A percentile compares a stretch with the other conserved stretches of the same genome.
Evolutionary conservation across 2,888 invertebrate genomes (phyloP).

Genomic region (Serrognathus titanus): DNA sequence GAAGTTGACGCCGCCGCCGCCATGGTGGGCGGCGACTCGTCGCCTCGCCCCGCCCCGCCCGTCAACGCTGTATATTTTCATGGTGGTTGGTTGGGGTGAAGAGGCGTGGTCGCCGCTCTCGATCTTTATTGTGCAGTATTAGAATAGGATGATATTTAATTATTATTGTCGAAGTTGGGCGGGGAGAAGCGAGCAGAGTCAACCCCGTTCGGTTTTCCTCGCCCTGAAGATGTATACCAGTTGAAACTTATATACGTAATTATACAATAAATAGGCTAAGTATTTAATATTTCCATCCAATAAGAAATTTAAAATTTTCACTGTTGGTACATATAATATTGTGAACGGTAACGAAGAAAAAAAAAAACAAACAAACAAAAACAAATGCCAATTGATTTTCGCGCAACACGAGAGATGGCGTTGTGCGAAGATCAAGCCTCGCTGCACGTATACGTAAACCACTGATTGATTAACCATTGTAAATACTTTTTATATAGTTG

Average conservation of each 20-base stretch:
- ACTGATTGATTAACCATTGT: slow-evolving; percentile 31
- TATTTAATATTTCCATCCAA: slow-evolving; percentile 41
- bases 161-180: slow-evolving; percentile 17
- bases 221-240: slow-evolving; percentile 20
- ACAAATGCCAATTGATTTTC: neutral
- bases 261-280: slow-evolving; percentile 40
- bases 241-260: slow-evolving; percentile 31
- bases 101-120: neutral
- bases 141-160: slow-evolving; percentile 20
- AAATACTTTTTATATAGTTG: slow-evolving; percentile 39
- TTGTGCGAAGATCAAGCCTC: slow-evolving; percentile 3
- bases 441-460: slow-evolving; percentile 31
- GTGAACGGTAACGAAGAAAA: neutral
- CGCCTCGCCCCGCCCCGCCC: no score
- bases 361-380: slow-evolving; percentile 1
- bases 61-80: no score
- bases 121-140: slow-evolving; percentile 31
- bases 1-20: neutral
- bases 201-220: no score
- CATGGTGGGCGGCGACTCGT: neutral
- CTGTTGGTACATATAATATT: slow-evolving; percentile 1
- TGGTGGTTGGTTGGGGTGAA: neutral
- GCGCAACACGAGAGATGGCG: neutral
- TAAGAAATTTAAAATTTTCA: slow-evolving; percentile 17
- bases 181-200: slow-evolving; percentile 6